These are phyloP conservation scores for Sweltsa coloradensis DNA, from an alignment of 1,140 invertebrate genomes.

Conservation along the genomic window DNA sequence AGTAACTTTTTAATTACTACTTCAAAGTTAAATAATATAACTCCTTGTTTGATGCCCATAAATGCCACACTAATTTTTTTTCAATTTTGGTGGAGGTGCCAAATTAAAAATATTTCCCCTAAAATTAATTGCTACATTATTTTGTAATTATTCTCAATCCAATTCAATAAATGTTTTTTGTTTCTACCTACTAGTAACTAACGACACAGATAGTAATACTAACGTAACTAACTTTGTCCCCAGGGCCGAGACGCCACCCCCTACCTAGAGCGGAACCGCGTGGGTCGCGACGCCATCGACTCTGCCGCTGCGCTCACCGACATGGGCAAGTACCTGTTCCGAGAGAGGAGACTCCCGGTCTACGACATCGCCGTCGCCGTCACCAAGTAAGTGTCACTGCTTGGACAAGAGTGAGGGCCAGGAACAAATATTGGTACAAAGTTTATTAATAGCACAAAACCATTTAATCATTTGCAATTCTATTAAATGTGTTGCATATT, in stretches of 20 bases:
- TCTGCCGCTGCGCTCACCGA: conserved; percentile 87
- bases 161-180: conserved; percentile 6
- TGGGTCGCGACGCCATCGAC: conserved; percentile 86
- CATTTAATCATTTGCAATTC: neutral
- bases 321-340: conserved; percentile 94
- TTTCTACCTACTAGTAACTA: conserved; percentile 8
- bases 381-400: conserved; percentile 91
- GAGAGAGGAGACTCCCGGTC: conserved; percentile 81
- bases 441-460: neutral
- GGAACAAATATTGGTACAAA: neutral
- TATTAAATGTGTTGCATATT: neutral
- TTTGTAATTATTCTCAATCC: too few relatives aligned
- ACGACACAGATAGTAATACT: conserved; percentile 2
- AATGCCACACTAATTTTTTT: too few relatives aligned
- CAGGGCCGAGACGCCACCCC: conserved; percentile 90
- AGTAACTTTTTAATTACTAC: too few relatives aligned
- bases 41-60: too few relatives aligned
- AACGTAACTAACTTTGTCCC: conserved; percentile 20
- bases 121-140: too few relatives aligned
- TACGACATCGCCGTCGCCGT: conserved; percentile 93
- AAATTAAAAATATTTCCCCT: too few relatives aligned
- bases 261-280: conserved; percentile 84
- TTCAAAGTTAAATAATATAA: too few relatives aligned
- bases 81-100: too few relatives aligned
- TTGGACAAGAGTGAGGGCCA: neutral